A percentile compares a stretch with the other conserved stretches of the same genome.
Conservation (phyloP, 2,797 vertebrate species). For the Scolopax bukidnonensis region DNA sequence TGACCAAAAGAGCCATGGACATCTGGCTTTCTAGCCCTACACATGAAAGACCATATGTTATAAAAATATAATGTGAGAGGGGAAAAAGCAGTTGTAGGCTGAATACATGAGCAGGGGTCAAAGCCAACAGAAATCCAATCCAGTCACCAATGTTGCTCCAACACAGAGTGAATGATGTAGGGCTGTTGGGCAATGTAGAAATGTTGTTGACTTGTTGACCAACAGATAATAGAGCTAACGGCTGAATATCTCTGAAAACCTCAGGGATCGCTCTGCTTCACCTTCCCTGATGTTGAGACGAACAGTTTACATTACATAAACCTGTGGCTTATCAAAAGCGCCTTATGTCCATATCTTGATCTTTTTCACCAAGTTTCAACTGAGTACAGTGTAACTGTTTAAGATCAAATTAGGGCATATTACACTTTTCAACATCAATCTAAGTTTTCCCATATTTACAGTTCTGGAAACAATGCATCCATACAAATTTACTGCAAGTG, state of each 20-base stretch:
- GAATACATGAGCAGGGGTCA: neutral
- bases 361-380: neutral
- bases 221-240: neutral
- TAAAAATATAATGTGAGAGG: neutral
- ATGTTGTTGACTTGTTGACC: neutral
- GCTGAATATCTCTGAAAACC: neutral
- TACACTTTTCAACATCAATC: neutral
- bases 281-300: neutral
- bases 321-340: neutral
- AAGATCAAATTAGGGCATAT: neutral
- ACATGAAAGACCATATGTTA: constrained; percentile 50
- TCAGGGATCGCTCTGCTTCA: neutral
- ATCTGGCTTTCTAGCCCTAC: constrained; percentile 32
- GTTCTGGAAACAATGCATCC: neutral
- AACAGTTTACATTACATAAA: neutral
- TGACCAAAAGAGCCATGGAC: neutral
- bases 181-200: neutral
- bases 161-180: neutral
- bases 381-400: neutral
- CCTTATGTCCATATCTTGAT: neutral
- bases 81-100: neutral
- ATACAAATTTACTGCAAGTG: neutral
- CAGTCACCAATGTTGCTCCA: neutral
- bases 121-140: neutral
- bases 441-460: neutral